Percentiles rank a stretch among this genome's conserved stretches.
phyloP scores from a whole-genome alignment of 1,140 invertebrate species.

The Aphidius gifuensis region DNA sequence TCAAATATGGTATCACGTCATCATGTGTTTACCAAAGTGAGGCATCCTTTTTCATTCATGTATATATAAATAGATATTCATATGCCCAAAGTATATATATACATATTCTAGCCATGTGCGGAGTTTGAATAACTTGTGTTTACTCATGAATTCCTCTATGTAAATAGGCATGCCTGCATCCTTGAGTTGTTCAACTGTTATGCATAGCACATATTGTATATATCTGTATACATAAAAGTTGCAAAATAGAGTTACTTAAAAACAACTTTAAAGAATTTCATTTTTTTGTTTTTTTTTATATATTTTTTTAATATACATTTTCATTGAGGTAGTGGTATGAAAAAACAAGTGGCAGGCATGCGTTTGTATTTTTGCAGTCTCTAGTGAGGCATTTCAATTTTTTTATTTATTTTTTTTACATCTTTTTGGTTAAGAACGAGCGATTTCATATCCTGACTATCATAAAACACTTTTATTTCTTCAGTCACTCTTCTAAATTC shows the following conservation, averaged over 20 bases:
- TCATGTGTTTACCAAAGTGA: conserved; percentile 43
- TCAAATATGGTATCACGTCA: conserved; percentile 46
- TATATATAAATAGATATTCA: neutral
- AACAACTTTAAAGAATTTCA: too few relatives aligned
- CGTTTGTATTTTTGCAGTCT: too few relatives aligned
- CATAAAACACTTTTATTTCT: conserved; percentile 46
- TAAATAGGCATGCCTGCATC: neutral
- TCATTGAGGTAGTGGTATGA: too few relatives aligned
- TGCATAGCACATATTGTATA: neutral
- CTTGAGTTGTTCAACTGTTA: conserved; percentile 10
- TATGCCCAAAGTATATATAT: too few relatives aligned
- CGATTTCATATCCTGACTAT: conserved; percentile 26
- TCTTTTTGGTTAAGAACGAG: conserved; percentile 23
- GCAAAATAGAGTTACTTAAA: too few relatives aligned
- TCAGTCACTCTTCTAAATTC: conserved; percentile 43
- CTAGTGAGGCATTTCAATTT: too few relatives aligned
- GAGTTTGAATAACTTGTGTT: conserved; percentile 50
- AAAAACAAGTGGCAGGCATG: too few relatives aligned
- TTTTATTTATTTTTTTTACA: conserved; percentile 33
- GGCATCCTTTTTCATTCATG: neutral
- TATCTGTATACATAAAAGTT: neutral
- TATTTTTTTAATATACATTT: too few relatives aligned
- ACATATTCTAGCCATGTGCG: conserved; percentile 30
- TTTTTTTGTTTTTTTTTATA: too few relatives aligned
- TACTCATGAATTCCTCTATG: conserved; percentile 30